phyloP scores from a whole-genome alignment of 2,888 invertebrate genomes.

The Macrophya alboannulata region DNA sequence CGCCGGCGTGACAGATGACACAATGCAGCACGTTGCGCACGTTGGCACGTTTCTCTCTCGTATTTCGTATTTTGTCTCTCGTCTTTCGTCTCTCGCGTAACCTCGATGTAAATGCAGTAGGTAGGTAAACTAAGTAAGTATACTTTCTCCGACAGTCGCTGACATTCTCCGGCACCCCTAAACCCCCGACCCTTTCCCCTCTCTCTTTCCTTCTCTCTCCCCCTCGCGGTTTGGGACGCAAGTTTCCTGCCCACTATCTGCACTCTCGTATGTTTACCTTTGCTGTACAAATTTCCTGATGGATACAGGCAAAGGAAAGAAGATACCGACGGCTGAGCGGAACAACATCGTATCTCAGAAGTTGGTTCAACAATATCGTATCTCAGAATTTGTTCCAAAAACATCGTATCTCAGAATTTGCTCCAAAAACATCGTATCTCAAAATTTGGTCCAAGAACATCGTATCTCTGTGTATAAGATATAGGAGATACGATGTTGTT shows the following conservation, averaged over 20 bases:
- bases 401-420: no score
- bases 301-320: background rate
- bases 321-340: no score
- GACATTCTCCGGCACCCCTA: slow-evolving; percentile 42
- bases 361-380: no score
- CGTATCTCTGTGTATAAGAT: no score
- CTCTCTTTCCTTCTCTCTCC: background rate
- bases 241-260: background rate
- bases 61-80: background rate
- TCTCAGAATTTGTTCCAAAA: no score
- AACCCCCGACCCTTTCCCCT: background rate
- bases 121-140: background rate
- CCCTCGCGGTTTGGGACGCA: background rate
- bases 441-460: no score
- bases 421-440: no score
- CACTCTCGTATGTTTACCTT: background rate
- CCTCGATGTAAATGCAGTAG: slow-evolving; percentile 16
- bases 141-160: slow-evolving; percentile 27
- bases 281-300: slow-evolving; percentile 23
- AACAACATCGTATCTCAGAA: no score
- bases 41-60: background rate
- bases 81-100: background rate
- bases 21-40: slow-evolving; percentile 45
- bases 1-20: slow-evolving; percentile 43
- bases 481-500: no score